phyloP scores from a whole-genome alignment of 2,888 invertebrate species.

The Andrena fulva region DNA sequence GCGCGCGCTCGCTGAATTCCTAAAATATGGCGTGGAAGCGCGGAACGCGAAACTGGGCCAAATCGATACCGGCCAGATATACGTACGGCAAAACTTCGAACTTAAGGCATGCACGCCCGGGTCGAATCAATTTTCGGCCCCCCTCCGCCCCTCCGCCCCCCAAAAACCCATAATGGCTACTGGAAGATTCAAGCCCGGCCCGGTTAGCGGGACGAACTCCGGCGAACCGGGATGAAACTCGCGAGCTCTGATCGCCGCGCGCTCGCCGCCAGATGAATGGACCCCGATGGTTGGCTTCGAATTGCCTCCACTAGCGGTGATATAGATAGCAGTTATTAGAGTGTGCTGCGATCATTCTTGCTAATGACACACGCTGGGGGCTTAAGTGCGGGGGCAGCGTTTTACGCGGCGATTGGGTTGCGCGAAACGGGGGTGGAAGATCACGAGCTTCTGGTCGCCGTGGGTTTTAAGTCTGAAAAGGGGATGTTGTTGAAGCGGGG shows the following conservation, averaged over 20 bases:
- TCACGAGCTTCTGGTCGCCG: too few relatives aligned
- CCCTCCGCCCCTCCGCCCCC: background rate
- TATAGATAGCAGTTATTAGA: conserved; percentile 17
- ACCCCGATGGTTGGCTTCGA: background rate
- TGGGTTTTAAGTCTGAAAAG: too few relatives aligned
- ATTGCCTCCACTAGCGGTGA: background rate
- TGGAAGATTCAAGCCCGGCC: conserved; percentile 8
- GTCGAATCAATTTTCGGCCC: conserved; percentile 69
- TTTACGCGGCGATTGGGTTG: background rate
- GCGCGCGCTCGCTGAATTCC: conserved; percentile 54
- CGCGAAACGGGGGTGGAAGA: too few relatives aligned
- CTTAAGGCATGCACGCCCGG: conserved; percentile 53
- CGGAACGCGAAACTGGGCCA: conserved; percentile 58
- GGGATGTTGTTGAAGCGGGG: too few relatives aligned
- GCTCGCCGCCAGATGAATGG: conserved; percentile 34
- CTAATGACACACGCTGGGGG: conserved; percentile 24
- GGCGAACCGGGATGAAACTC: background rate
- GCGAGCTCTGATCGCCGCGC: conserved; percentile 13
- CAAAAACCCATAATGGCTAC: conserved; percentile 60
- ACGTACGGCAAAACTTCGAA: conserved; percentile 59
- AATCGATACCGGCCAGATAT: conserved; percentile 65
- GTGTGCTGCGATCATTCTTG: conserved; percentile 25
- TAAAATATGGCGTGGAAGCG: conserved; percentile 61
- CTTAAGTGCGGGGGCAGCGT: background rate
- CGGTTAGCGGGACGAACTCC: background rate